These are phyloP conservation scores for Hormaphis cornu DNA, from an alignment of 1,140 invertebrate genomes.

Conservation along the genomic window DNA sequence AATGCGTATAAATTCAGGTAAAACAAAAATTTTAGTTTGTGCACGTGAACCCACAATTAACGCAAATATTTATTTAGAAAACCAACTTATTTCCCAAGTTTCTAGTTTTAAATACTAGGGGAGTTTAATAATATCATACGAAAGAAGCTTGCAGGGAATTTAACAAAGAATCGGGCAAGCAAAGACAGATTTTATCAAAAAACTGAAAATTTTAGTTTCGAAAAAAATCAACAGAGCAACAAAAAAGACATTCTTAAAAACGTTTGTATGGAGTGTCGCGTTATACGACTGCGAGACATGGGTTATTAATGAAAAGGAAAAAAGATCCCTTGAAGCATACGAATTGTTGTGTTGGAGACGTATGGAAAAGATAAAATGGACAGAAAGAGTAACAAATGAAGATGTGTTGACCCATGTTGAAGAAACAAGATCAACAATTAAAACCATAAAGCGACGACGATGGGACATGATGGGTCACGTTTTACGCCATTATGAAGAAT, in stretches of 20 bases:
- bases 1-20: too few species aligned
- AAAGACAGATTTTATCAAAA: not conserved
- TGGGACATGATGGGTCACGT: too few species aligned
- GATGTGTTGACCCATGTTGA: not conserved
- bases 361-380: not conserved
- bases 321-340: too few species aligned
- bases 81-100: not conserved
- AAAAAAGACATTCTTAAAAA: not conserved
- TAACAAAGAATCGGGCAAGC: not conserved
- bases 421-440: not conserved
- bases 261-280: not conserved
- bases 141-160: not conserved
- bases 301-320: slow-evolving; percentile 3
- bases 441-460: not conserved
- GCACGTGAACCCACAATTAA: too few species aligned
- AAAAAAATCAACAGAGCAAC: not conserved
- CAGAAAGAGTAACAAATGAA: slow-evolving; percentile 14
- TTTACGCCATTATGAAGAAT: not conserved
- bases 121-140: not conserved
- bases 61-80: too few species aligned
- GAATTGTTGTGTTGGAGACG: slow-evolving; percentile 22
- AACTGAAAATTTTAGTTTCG: not conserved
- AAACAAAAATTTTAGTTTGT: too few species aligned
- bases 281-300: slow-evolving; percentile 3
- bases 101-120: not conserved